These are phyloP conservation scores for Lissonota sp. DNA, from an alignment of 2,888 invertebrate species.

Conservation along the genomic window DNA sequence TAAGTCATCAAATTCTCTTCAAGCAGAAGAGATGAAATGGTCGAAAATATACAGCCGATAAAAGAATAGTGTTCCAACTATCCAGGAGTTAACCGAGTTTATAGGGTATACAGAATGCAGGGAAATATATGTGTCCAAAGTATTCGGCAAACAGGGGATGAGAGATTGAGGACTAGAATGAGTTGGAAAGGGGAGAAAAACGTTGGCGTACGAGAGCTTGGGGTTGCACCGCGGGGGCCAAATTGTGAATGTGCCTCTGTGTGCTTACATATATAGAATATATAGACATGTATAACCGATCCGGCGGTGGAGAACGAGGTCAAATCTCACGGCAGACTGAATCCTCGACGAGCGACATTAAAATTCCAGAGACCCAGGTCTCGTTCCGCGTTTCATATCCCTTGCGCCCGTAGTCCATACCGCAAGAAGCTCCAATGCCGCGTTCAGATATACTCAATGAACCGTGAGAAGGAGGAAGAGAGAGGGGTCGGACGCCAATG, in stretches of 20 bases:
- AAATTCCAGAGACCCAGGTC: slow-evolving; percentile 61
- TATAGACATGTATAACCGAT: slow-evolving; percentile 46
- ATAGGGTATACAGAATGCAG: no score
- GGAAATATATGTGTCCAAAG: no score
- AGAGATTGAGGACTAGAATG: slow-evolving; percentile 16
- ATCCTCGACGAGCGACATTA: slow-evolving; percentile 61
- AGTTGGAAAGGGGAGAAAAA: slow-evolving; percentile 34
- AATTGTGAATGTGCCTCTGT: slow-evolving; percentile 24
- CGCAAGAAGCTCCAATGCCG: slow-evolving; percentile 52
- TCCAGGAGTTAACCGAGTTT: no score
- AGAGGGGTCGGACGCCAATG: not conserved
- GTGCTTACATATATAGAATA: slow-evolving; percentile 16
- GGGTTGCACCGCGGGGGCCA: slow-evolving; percentile 39
- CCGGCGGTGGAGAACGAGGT: slow-evolving; percentile 53
- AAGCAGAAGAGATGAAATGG: not conserved
- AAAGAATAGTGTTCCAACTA: not conserved
- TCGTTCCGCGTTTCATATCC: slow-evolving; percentile 48
- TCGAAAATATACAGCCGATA: slow-evolving; percentile 20
- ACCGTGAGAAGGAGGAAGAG: slow-evolving; percentile 32
- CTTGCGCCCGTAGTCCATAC: slow-evolving; percentile 24
- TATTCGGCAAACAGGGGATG: not conserved
- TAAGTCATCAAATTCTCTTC: no score
- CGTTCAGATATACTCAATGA: slow-evolving; percentile 58
- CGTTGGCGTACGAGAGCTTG: slow-evolving; percentile 43
- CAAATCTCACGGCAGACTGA: slow-evolving; percentile 64